A percentile compares a stretch with the other conserved stretches of the same genome.
Conservation (phyloP, 2,113 vertebrate species). For the Steatornis caripensis region DNA sequence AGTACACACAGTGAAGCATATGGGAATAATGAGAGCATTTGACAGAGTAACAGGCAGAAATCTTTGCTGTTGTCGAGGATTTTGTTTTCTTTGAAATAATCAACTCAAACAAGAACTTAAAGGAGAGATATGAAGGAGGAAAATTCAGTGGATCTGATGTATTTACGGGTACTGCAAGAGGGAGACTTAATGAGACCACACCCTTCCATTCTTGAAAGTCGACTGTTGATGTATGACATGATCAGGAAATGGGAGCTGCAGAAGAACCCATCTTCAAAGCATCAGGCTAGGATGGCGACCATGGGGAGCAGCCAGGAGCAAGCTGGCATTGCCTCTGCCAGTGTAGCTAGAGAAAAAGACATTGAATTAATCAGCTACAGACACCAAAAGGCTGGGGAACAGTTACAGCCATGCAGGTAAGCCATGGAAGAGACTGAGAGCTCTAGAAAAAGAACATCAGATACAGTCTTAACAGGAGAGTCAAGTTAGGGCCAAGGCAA, state of each 20-base stretch:
- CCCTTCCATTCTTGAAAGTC: not conserved
- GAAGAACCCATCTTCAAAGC: not conserved
- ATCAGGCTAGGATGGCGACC: not conserved
- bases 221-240: not conserved
- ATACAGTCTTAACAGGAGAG: not conserved
- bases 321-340: not conserved
- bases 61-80: not conserved
- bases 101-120: not conserved
- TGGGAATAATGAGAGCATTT: not conserved
- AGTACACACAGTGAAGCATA: not conserved
- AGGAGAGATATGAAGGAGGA: not conserved
- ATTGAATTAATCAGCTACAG: not conserved
- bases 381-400: not conserved
- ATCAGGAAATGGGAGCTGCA: not conserved
- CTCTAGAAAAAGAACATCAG: not conserved
- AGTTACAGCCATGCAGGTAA: accelerated
- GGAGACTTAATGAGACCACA: not conserved
- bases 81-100: not conserved
- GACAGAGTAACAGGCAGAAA: not conserved
- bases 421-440: not conserved
- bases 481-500: not conserved
- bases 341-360: not conserved
- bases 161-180: not conserved
- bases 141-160: not conserved
- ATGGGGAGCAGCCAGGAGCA: accelerated